phyloP scores from a whole-genome alignment of 1,140 invertebrate species.

The Drosophila punjabiensis region DNA sequence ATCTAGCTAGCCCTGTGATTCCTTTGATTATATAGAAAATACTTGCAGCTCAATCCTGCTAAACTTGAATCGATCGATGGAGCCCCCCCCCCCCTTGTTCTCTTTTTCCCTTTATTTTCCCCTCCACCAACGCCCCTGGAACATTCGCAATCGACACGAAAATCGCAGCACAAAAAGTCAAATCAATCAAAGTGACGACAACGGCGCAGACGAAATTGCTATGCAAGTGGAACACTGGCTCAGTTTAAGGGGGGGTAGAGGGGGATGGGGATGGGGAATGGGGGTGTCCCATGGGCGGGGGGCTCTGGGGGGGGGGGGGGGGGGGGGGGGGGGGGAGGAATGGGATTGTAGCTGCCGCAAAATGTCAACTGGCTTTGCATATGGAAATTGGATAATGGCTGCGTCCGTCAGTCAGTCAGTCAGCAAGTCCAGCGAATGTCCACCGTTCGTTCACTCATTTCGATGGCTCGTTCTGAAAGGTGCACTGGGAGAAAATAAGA shows the following conservation, averaged over 20 bases:
- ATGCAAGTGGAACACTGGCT: constrained; percentile 61
- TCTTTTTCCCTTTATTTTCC: neutral
- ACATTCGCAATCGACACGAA: constrained; percentile 65
- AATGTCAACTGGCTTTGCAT: constrained; percentile 80
- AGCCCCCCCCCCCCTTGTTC: neutral
- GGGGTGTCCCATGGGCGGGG: neutral
- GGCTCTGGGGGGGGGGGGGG: neutral
- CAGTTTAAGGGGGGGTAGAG: neutral
- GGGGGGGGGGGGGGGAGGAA: neutral
- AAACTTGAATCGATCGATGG: constrained; percentile 19
- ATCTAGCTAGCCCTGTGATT: neutral
- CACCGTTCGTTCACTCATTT: constrained; percentile 52
- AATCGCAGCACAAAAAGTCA: constrained; percentile 68
- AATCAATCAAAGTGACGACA: constrained; percentile 82
- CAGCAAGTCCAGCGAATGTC: constrained; percentile 37
- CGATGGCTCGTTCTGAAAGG: constrained; percentile 31
- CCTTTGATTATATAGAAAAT: neutral
- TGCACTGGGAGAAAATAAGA: neutral
- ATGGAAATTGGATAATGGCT: constrained; percentile 82
- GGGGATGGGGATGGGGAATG: neutral
- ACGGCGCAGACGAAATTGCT: constrained; percentile 63
- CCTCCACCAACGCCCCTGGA: neutral
- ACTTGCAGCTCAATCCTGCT: constrained; percentile 8
- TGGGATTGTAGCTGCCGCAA: constrained; percentile 66
- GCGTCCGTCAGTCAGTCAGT: constrained; percentile 43